phyloP scores from a whole-genome alignment of 2,888 invertebrate species.

The Acronicta psi region DNA sequence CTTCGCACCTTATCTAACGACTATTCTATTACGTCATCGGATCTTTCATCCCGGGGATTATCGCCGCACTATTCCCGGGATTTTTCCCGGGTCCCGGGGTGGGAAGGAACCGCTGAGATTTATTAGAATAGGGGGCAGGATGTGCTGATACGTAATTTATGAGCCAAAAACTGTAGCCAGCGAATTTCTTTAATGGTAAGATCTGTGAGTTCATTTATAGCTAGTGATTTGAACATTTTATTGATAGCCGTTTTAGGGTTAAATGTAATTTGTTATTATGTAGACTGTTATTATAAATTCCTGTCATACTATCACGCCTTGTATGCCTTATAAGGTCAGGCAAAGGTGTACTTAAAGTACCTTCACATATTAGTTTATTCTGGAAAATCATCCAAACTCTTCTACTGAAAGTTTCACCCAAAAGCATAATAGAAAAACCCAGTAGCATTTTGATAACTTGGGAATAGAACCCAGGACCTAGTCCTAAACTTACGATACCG shows the following conservation, averaged over 20 bases:
- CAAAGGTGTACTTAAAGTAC: too few relatives aligned
- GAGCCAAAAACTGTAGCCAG: constrained; percentile 68
- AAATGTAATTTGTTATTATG: neutral
- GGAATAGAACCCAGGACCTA: too few relatives aligned
- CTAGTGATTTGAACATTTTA: constrained; percentile 43
- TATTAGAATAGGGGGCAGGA: constrained; percentile 64
- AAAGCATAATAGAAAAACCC: too few relatives aligned
- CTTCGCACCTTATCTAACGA: constrained; percentile 24
- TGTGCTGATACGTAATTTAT: constrained; percentile 76
- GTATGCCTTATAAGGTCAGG: too few relatives aligned
- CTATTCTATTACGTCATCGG: constrained; percentile 49
- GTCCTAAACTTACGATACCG: too few relatives aligned
- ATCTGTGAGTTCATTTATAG: constrained; percentile 53
- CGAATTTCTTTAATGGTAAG: constrained; percentile 72
- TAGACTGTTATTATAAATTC: too few relatives aligned
- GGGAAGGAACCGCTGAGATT: constrained; percentile 63
- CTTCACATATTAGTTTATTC: too few relatives aligned
- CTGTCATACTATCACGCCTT: too few relatives aligned
- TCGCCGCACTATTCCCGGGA: constrained; percentile 53
- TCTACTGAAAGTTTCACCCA: too few relatives aligned
- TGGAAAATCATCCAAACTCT: too few relatives aligned
- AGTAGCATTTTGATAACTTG: too few relatives aligned
- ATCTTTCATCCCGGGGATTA: constrained; percentile 53
- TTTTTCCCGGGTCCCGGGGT: constrained; percentile 50
- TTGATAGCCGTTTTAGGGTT: constrained; percentile 38